These are phyloP conservation scores for Andrena marginata DNA, from an alignment of 2,888 invertebrate genomes.

Conservation along the genomic window DNA sequence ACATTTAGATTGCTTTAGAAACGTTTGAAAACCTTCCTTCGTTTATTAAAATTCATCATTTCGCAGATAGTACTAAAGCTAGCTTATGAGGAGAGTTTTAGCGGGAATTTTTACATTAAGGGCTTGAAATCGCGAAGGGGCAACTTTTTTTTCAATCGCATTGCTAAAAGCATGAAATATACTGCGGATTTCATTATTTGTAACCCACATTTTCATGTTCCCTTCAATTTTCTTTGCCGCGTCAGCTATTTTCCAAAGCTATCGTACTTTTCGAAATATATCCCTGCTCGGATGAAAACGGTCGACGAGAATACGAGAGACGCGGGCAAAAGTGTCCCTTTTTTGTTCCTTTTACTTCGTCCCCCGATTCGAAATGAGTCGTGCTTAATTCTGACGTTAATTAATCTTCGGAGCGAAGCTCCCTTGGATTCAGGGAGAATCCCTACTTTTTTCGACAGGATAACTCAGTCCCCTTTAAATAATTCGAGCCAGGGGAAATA, in stretches of 20 bases:
- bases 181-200: too few species aligned
- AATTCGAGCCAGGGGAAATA: slow-evolving; percentile 1
- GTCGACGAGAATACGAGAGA: not conserved
- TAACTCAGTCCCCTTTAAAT: not conserved
- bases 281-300: slow-evolving; percentile 15
- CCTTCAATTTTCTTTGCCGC: not conserved
- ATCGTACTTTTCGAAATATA: not conserved
- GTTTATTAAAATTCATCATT: too few species aligned
- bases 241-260: not conserved
- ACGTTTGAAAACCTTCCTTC: not conserved
- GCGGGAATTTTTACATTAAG: too few species aligned
- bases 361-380: slow-evolving; percentile 16
- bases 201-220: not conserved
- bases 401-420: slow-evolving; percentile 21
- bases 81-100: too few species aligned
- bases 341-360: slow-evolving; percentile 1
- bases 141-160: too few species aligned
- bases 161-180: too few species aligned
- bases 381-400: slow-evolving; percentile 27
- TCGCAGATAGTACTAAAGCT: too few species aligned
- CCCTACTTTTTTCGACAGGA: not conserved
- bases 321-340: not conserved
- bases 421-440: not conserved
- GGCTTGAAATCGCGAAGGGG: too few species aligned
- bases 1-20: not conserved